phyloP scores from a whole-genome alignment of 2,113 vertebrate genomes.

The Alectura lathami region DNA sequence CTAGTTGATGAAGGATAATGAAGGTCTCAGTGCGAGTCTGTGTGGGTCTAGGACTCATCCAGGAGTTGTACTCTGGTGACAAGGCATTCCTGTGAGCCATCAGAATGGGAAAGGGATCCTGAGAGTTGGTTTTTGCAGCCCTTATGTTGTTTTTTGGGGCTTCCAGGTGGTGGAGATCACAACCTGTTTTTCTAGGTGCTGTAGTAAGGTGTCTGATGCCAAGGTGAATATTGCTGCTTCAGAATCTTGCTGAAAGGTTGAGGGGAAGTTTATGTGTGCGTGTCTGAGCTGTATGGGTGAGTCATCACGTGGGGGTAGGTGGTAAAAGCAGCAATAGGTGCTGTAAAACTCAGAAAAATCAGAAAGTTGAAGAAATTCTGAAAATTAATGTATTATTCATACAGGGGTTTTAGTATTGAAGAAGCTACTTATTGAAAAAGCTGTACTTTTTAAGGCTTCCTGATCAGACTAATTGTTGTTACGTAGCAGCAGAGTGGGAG shows the following conservation, averaged over 20 bases:
- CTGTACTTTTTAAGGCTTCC: background rate
- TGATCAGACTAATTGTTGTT: background rate
- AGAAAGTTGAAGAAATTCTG: background rate
- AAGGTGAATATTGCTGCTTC: background rate
- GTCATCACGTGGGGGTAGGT: background rate
- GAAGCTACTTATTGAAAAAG: background rate
- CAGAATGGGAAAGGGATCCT: background rate
- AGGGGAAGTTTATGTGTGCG: background rate
- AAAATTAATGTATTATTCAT: constrained; percentile 7
- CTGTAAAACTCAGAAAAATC: constrained; percentile 2
- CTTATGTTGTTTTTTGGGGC: background rate
- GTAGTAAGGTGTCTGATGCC: background rate
- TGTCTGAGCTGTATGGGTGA: background rate
- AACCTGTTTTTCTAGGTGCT: background rate
- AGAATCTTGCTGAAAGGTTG: background rate
- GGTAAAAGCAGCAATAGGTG: background rate
- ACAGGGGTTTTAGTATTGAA: background rate
- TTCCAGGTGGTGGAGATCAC: background rate
- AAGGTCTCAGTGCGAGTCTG: background rate
- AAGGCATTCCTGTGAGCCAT: background rate
- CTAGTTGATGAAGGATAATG: accelerated
- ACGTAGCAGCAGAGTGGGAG: background rate
- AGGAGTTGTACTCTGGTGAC: background rate
- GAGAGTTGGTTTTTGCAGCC: background rate
- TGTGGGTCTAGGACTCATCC: background rate